Conservation (phyloP, 2,797 vertebrate species). For the Anabacerthia variegaticeps region DNA sequence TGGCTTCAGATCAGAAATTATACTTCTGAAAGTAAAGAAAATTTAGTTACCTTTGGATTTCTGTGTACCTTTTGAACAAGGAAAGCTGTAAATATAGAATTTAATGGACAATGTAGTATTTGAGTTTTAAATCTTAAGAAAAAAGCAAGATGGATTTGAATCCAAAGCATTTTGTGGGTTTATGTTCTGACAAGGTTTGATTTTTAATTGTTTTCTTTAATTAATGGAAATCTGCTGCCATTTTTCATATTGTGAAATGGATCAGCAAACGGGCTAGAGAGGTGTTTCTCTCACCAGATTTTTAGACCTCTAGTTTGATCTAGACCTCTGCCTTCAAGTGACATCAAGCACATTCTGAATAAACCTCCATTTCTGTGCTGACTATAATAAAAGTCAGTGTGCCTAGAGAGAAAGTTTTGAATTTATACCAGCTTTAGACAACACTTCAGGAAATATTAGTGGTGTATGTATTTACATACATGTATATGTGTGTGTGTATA, state of each 20-base stretch:
- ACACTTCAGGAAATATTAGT: background rate
- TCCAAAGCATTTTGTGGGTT: background rate
- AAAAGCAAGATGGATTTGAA: background rate
- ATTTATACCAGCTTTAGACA: background rate
- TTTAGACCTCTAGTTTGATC: background rate
- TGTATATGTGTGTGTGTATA: rapidly evolving
- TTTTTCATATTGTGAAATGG: background rate
- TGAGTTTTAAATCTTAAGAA: background rate
- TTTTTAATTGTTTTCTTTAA: background rate
- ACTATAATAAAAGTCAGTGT: background rate
- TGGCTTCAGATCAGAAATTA: background rate
- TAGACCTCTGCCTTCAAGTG: background rate
- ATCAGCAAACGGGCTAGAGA: background rate
- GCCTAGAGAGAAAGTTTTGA: background rate
- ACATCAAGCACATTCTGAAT: background rate
- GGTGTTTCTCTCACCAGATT: background rate
- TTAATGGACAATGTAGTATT: background rate
- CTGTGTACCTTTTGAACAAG: background rate
- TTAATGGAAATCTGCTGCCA: background rate
- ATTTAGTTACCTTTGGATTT: background rate
- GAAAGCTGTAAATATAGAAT: background rate
- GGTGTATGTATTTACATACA: rapidly evolving
- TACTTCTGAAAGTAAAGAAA: background rate
- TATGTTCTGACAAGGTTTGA: background rate
- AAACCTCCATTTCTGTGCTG: background rate